Percentiles rank a stretch among this genome's conserved stretches.
phyloP scores from a whole-genome alignment of 2,113 vertebrate species.

The Emydura subglobosa region DNA sequence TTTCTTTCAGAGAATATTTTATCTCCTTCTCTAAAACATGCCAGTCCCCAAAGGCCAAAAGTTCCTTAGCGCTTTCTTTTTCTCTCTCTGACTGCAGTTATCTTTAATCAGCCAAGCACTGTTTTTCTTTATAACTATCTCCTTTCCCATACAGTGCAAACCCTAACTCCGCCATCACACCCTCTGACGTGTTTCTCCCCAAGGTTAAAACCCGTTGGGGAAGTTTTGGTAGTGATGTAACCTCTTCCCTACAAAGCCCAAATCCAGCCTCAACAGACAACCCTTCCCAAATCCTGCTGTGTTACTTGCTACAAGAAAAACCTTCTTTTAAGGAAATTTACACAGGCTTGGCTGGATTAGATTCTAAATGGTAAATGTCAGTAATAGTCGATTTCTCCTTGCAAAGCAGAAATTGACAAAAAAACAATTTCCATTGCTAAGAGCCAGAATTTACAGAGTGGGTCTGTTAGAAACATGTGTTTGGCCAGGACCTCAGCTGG shows the following conservation, averaged over 20 bases:
- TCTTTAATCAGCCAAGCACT: not conserved
- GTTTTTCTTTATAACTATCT: not conserved
- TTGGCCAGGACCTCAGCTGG: not conserved
- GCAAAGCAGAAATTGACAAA: not conserved
- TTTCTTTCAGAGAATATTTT: not conserved
- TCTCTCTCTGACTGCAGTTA: not conserved
- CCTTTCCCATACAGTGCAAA: not conserved
- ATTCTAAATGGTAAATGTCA: not conserved
- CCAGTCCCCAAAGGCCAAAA: not conserved
- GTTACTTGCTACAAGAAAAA: not conserved
- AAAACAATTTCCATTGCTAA: not conserved
- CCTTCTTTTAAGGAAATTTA: not conserved
- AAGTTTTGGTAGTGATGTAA: not conserved
- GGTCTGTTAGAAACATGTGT: fast-evolving
- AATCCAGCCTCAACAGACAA: not conserved
- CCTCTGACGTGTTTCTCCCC: not conserved
- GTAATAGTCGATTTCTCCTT: not conserved
- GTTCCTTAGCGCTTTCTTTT: not conserved
- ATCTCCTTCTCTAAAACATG: not conserved
- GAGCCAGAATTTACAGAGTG: not conserved
- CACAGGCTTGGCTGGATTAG: not conserved
- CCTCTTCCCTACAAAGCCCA: not conserved
- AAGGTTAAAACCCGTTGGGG: not conserved
- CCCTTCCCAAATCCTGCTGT: not conserved
- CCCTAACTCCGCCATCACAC: not conserved